phyloP scores from a whole-genome alignment of 2,797 vertebrate genomes.

The Nyctalus aviator region DNA sequence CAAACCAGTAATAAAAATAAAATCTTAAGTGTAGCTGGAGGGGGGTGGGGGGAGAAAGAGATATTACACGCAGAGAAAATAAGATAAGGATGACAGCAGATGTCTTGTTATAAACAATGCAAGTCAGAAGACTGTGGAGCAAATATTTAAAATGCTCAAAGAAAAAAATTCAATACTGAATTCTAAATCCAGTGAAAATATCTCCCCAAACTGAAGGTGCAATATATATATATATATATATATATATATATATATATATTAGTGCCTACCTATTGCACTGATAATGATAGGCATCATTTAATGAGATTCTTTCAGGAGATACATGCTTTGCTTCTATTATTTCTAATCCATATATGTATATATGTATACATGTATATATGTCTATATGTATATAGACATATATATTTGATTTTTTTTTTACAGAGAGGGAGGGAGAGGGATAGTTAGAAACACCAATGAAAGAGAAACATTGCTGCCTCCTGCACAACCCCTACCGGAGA shows the following conservation, averaged over 20 bases:
- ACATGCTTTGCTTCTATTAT: too few species aligned
- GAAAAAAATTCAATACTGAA: not conserved
- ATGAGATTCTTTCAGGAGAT: too few species aligned
- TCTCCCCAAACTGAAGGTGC: not conserved
- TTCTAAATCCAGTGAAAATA: not conserved
- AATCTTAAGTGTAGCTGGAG: not conserved
- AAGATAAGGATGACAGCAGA: conserved; percentile 10
- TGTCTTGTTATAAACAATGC: not conserved
- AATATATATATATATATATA: not conserved
- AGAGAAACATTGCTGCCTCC: too few species aligned
- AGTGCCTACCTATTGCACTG: too few species aligned
- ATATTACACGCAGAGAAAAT: not conserved
- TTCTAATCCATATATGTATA: too few species aligned
- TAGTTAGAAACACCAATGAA: too few species aligned
- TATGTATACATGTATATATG: not conserved
- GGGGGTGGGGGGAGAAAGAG: not conserved
- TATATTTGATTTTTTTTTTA: too few species aligned
- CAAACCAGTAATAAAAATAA: conserved; percentile 39
- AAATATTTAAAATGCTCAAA: not conserved
- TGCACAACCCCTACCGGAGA: too few species aligned
- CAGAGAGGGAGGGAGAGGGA: too few species aligned
- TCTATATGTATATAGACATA: too few species aligned
- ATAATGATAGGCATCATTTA: too few species aligned
- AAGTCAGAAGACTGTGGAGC: not conserved
- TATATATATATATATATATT: too few species aligned